phyloP scores from a whole-genome alignment of 2,888 invertebrate genomes.

The Rhagophthalmus giganteus region DNA sequence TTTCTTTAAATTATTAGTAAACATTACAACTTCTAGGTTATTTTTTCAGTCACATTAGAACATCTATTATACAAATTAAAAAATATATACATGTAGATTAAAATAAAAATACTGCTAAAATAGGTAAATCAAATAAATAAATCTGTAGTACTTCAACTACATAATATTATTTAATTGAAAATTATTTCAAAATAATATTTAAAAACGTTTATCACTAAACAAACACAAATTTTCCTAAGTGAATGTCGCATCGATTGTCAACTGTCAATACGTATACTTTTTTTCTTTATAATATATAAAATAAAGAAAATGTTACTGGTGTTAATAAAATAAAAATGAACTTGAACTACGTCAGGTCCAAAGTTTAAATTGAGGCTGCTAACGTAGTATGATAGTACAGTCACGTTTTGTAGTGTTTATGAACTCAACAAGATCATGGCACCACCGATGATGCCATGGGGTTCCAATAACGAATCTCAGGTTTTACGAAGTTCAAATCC shows the following conservation, averaged over 20 bases:
- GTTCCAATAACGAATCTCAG: conserved; percentile 16
- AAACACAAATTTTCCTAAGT: too few species aligned
- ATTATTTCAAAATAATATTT: too few species aligned
- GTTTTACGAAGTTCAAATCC: conserved; percentile 33
- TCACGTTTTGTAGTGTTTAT: not conserved
- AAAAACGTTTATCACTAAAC: too few species aligned
- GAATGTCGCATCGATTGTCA: not conserved
- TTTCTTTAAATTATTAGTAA: too few species aligned
- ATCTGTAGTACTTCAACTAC: too few species aligned
- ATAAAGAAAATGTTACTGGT: not conserved
- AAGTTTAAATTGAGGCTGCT: not conserved
- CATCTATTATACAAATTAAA: too few species aligned
- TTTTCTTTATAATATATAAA: not conserved
- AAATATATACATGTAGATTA: too few species aligned
- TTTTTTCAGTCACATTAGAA: too few species aligned
- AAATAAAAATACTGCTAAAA: too few species aligned
- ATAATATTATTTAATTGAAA: too few species aligned
- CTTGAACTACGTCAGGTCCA: not conserved
- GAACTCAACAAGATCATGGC: not conserved
- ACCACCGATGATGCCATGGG: not conserved
- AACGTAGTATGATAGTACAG: not conserved
- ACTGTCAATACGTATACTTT: not conserved
- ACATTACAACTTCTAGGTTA: too few species aligned
- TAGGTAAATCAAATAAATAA: too few species aligned
- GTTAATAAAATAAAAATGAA: not conserved